These are phyloP conservation scores for Mus musculus DNA, from an alignment of 2,113 vertebrate species.

Conservation along the genomic window GRCm39 chr1:38420001-38420500, in stretches of 20 bases:
- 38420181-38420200: not conserved
- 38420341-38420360: not conserved
- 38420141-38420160: conserved; percentile 54
- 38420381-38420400: not conserved
- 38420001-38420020: not conserved
- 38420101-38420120: conserved; percentile 53
- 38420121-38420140: conserved; percentile 48
- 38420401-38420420: not conserved
- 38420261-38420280: not conserved
- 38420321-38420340: not conserved
- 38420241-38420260: not conserved
- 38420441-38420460: not conserved
- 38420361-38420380: not conserved
- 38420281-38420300: not conserved
- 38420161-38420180: conserved; percentile 5
- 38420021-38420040: not conserved
- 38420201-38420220: not conserved
- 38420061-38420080: not conserved
- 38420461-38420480: conserved; percentile 6
- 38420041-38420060: conserved; percentile 13
- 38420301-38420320: not conserved
- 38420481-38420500: conserved; percentile 15
- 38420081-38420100: conserved; percentile 44
- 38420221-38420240: not conserved
- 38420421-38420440: not conserved